Evolutionary conservation across 2,888 invertebrate genomes (phyloP), one percentile per base, ranked within the genome.

Genomic region (Tenthredo mesomela): DNA sequence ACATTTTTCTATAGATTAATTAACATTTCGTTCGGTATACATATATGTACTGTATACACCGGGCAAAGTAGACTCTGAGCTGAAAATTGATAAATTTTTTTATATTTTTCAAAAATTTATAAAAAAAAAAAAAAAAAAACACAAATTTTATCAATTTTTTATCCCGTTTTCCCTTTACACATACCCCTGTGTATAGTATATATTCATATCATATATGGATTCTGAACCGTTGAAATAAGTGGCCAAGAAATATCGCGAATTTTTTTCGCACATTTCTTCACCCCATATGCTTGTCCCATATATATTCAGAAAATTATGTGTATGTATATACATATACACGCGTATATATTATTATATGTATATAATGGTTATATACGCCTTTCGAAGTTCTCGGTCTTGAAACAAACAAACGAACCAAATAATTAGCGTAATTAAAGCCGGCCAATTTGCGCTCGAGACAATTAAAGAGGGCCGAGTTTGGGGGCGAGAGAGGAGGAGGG

Each of bases 391-490:
- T 61, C 37, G 61, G 80, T 80, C 58, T 80, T 80, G 80, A 61
- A 80, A 84, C 84, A 84, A 73, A 71, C 90, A 89, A 90, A 90
- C 90, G 91, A 88, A 89, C 90, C 88, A 89, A 90, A 92, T 92
- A 92, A 92, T 92, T 90, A 91, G 90, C 91, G 91, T 92, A 92
- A 92, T 92, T 92, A 91, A 91, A 91, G 90, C 90, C 91, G 91
- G 91, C 92, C 92, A 92, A 92, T 92, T 90, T 88, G 88, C 77
- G 84, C 84, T 84, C 43, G 75, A 84, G 77, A 80, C 80, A 80
- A 80, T 80, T 80, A 80, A 80, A 78, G 61, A 58, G 80, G 80
- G 61, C 78, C 58, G 78, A 80, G 78, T 80, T 77, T 29, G 50
- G 54, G 21, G 58, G 58, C n/a, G 40, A 40, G 80, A 6, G 80